phyloP scores from a whole-genome alignment of 23 tunicate genomes.

The Styela plicata region DNA sequence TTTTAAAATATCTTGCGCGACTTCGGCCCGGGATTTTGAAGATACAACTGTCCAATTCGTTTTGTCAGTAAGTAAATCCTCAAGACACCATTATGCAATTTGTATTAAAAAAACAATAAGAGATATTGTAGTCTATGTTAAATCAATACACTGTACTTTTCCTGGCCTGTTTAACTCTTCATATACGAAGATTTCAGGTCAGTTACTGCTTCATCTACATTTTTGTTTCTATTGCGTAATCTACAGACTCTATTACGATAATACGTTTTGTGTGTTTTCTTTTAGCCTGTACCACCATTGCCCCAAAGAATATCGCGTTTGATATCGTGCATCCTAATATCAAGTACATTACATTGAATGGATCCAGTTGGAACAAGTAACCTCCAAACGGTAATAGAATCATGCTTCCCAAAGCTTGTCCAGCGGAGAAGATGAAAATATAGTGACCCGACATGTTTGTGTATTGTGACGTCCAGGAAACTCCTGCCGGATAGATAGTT shows the following conservation, averaged over 20 bases:
- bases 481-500: slow-evolving; percentile 85
- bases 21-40: no score
- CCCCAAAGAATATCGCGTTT: slow-evolving; percentile 51
- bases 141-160: no score
- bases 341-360: slow-evolving; percentile 85
- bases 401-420: slow-evolving; percentile 94
- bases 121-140: no score
- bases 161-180: no score
- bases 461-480: slow-evolving; percentile 88
- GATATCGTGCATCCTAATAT: slow-evolving; percentile 70
- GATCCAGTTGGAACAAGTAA: slow-evolving; percentile 63
- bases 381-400: slow-evolving; percentile 82
- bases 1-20: no score
- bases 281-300: slow-evolving; percentile 43
- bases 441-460: slow-evolving; percentile 96
- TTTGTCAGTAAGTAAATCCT: no score
- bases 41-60: no score
- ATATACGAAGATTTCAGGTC: no score
- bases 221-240: background rate
- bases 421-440: slow-evolving; percentile 87
- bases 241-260: background rate
- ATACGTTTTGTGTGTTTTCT: background rate
- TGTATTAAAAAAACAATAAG: no score
- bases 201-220: no score
- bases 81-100: no score